phyloP scores from a whole-genome alignment of 2,797 vertebrate species.

The Xyrichtys novacula region DNA sequence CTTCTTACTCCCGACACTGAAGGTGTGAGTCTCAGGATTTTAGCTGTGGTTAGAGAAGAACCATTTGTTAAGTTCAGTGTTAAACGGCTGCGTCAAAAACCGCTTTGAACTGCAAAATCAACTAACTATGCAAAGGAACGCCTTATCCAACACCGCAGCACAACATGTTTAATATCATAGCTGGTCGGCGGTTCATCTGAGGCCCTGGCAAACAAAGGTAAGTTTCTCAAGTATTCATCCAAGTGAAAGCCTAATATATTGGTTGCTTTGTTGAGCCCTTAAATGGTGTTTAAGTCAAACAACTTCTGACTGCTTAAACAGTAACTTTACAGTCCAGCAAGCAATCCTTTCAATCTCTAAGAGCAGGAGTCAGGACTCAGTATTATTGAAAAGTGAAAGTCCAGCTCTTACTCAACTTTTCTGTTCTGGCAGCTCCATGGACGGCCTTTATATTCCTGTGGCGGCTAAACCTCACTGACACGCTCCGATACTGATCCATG shows the following conservation, averaged over 20 bases:
- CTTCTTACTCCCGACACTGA: not conserved
- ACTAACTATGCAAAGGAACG: slow-evolving; percentile 1
- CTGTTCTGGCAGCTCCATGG: slow-evolving; percentile 16
- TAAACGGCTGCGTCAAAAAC: not conserved
- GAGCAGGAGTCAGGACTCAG: slow-evolving; percentile 2
- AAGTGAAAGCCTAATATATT: slow-evolving; percentile 20
- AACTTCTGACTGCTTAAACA: not conserved
- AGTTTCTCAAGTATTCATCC: slow-evolving; percentile 21
- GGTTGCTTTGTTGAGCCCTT: slow-evolving; percentile 24
- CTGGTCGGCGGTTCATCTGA: not conserved
- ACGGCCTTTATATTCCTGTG: slow-evolving; percentile 37
- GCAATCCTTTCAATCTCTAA: slow-evolving; percentile 18
- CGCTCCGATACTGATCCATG: not conserved
- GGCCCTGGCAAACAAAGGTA: slow-evolving; percentile 19
- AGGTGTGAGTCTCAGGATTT: not conserved
- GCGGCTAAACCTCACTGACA: slow-evolving; percentile 3
- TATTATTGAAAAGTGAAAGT: slow-evolving; percentile 24
- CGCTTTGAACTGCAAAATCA: not conserved
- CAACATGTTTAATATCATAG: not conserved
- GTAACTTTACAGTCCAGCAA: slow-evolving; percentile 8
- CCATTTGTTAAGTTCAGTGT: not conserved
- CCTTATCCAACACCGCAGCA: not conserved
- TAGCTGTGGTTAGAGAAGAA: not conserved
- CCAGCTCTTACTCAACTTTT: slow-evolving; percentile 9
- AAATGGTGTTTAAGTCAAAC: slow-evolving; percentile 21